Evolutionary conservation across 2,113 vertebrate genomes (phyloP).

Genomic region (Campylomormyrus tamandua): DNA sequence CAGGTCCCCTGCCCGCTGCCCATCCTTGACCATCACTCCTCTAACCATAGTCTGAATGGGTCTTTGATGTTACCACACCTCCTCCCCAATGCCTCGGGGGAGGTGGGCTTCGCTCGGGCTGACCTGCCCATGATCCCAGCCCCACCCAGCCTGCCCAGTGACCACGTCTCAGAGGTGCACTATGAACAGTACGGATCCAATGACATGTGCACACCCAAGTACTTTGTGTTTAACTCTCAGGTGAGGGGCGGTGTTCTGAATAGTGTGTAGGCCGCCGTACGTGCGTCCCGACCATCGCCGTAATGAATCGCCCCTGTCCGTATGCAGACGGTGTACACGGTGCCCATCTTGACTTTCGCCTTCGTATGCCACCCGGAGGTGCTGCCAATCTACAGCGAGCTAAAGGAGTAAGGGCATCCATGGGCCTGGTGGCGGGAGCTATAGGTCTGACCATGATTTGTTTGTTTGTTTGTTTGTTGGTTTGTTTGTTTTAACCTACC

Average conservation of each 20-base stretch:
- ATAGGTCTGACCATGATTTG: not conserved
- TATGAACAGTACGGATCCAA: slow-evolving; percentile 55
- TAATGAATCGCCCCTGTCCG: slow-evolving; percentile 44
- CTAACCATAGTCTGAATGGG: slow-evolving; percentile 69
- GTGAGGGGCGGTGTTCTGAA: slow-evolving; percentile 48
- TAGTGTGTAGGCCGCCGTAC: not conserved
- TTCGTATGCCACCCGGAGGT: slow-evolving; percentile 98
- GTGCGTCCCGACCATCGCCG: not conserved
- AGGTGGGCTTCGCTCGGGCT: slow-evolving; percentile 45
- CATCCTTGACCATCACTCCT: slow-evolving; percentile 50
- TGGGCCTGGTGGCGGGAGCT: not conserved
- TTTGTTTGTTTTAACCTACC: not conserved
- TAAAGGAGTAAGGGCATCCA: slow-evolving; percentile 78
- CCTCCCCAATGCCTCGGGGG: slow-evolving; percentile 49
- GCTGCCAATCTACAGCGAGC: slow-evolving; percentile 95
- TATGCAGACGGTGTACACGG: slow-evolving; percentile 83
- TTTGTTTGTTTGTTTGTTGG: not conserved
- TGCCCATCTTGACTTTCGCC: slow-evolving; percentile 93
- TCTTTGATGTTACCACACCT: slow-evolving; percentile 51
- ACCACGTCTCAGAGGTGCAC: slow-evolving; percentile 14
- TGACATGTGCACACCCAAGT: slow-evolving; percentile 82
- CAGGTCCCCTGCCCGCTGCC: slow-evolving; percentile 88
- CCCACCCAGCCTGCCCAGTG: slow-evolving; percentile 31
- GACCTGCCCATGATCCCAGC: not conserved
- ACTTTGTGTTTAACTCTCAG: slow-evolving; percentile 92